Base-by-base conservation (phyloP, 1,140 invertebrate genomes). In the Drosophila leontia region DNA sequence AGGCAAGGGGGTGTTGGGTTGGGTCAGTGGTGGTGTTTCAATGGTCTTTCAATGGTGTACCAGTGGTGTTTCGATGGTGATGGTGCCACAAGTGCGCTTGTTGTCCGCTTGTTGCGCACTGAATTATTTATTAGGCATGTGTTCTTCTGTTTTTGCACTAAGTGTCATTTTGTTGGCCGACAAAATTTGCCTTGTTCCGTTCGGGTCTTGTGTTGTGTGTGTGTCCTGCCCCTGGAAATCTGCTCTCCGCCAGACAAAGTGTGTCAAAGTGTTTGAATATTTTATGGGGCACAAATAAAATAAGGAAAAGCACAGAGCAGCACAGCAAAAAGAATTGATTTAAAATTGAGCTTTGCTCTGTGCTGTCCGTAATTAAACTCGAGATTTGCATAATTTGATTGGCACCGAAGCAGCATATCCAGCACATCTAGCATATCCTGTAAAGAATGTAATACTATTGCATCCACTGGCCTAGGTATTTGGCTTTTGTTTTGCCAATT, bases 111-210 rank as follows among this genome's bases (percentile, higher is more conserved):
- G 85, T 90, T 88, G 85, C 78, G 70, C 85, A 75, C 78, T 88
- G 85, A 88, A 88, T 88, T 90, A 88, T 88, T 88, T 88, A 88
- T 88, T 88, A 90, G 84, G 85, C 85, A 88, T 88, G 84, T 88
- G 84, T 84, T 61, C 75, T 84, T 65, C 59, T 83, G 85, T 69
- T 85, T 70, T 79, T 78, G 70, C 81, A 90, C 85, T 79, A 88
- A 88, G 84, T 88, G 85, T 86, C 82, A 86, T 85, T 85, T 86
- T 86, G 78, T 62, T 82, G 77, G 68, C 68, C 57, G 44, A 78
- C 82, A 77, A 32, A 74, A 74, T 74, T 74, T 72, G 70, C 70
- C 70, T 74, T 60, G 69, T 78, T 60, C 59, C 57, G 67, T 50
- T 80, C 37, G 42, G 48, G 45, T 45, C 23, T 53, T 78, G 26